phyloP scores from a whole-genome alignment of 2,797 vertebrate species.

The Sebastes oblongus region DNA sequence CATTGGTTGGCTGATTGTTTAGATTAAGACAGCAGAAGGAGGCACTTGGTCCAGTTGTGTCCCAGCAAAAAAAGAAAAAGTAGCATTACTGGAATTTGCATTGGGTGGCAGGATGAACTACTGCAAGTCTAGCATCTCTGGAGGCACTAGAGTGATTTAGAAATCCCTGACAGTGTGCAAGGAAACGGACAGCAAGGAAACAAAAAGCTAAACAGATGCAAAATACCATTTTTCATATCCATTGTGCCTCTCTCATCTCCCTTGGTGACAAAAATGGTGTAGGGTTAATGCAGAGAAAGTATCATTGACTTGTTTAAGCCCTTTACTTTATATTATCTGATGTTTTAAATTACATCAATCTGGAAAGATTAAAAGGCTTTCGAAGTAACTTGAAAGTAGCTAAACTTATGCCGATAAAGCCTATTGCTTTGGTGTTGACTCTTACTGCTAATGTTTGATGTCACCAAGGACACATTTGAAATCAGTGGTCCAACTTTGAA shows the following conservation, averaged over 20 bases:
- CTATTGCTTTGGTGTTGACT: neutral
- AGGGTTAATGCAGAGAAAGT: no score
- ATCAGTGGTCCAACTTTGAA: neutral
- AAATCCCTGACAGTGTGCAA: neutral
- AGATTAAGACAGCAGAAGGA: constrained; percentile 59
- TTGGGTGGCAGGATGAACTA: neutral
- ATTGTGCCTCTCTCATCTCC: no score
- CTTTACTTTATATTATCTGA: neutral
- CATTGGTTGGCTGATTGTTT: constrained; percentile 58
- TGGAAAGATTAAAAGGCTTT: neutral
- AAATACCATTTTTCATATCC: neutral
- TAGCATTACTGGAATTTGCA: constrained; percentile 9
- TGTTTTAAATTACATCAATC: neutral
- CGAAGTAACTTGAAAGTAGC: neutral
- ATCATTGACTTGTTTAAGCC: neutral
- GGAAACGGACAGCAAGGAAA: neutral
- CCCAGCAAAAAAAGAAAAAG: constrained; percentile 23
- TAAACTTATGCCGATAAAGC: neutral
- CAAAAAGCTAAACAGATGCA: neutral
- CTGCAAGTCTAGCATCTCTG: neutral
- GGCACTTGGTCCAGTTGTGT: constrained; percentile 30
- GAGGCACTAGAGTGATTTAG: neutral
- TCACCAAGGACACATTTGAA: neutral
- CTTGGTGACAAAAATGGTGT: no score
- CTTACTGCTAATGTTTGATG: neutral